Evolutionary conservation across 30 jellyfish, hydroid and myxozoan genomes (phyloP).

Genomic region (Turritopsis rubra): DNA sequence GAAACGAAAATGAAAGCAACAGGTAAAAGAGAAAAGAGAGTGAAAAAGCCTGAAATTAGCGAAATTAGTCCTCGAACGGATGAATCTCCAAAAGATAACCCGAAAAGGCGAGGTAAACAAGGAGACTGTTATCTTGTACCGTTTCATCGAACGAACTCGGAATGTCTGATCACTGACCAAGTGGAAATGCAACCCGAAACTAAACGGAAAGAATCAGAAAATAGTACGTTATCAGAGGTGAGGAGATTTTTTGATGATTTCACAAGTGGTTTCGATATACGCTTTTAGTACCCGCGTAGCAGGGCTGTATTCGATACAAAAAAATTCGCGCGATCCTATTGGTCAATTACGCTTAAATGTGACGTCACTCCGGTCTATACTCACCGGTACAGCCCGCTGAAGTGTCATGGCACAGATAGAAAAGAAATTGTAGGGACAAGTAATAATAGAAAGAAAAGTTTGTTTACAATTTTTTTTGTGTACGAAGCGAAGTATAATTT

Average conservation of each 20-base stretch:
- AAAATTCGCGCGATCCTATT: too few species aligned
- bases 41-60: not conserved
- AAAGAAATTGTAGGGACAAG: not conserved
- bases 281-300: too few species aligned
- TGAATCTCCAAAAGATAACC: not conserved
- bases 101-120: not conserved
- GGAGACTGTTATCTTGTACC: constrained; percentile 8
- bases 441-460: too few species aligned
- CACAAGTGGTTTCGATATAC: too few species aligned
- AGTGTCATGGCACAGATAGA: too few species aligned
- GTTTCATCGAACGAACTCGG: not conserved
- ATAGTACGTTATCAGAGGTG: not conserved
- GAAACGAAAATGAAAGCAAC: not conserved
- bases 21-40: not conserved
- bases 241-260: not conserved
- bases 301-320: too few species aligned
- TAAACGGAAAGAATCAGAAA: too few species aligned
- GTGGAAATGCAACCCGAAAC: not conserved
- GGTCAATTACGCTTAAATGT: too few species aligned
- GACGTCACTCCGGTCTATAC: too few species aligned
- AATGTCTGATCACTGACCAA: not conserved
- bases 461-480: too few species aligned
- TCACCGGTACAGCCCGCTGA: too few species aligned
- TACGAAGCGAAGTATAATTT: too few species aligned
- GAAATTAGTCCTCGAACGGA: not conserved